Evolutionary conservation across 2,797 vertebrate genomes (phyloP), one percentile per base, ranked within the genome.

Genomic region (Argentina silus): DNA sequence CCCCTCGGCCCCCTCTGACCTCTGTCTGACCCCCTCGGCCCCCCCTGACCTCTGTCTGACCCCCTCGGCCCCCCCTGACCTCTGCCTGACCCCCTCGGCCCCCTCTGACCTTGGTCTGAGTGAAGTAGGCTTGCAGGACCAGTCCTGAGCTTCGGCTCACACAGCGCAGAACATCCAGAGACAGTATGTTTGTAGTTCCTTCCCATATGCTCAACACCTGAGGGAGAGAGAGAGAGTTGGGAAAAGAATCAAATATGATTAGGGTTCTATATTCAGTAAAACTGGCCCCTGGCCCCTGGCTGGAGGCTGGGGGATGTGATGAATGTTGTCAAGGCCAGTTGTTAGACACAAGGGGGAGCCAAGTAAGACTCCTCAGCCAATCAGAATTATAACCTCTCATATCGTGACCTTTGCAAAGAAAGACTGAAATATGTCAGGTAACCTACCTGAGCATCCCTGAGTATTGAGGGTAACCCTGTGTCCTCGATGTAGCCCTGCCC

Each of bases 401-500:
- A 48, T 36, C 43, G 17, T 27, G 6, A n/a, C 11, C 27, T 36
- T 36, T 36, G 50, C 8, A 17, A 65, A 19, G 19, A 5, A 44
- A 14, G 43, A n/a, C 56, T 23, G 15, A 14, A 36, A 36, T 36
- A 36, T 36, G 1, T 36, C 9, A 55, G 0, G 57, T 12, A 15
- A 81, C 84, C 83, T 65, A 96, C 95, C 91, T 96, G 94, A 21
- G 85, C 21, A 72, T 95, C 93, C 0, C 93, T 90, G 19, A 95
- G 85, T 0, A 94, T 56, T 47, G 27, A 36, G 27, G 94, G 92
- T 72, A 96, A 63, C 3, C 94, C 93, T 0, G 93, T 94, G 51
- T 96, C 95, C 80, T 97, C 95, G 59, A 96, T 95, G 86, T 95
- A 97, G n/a, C 95, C 95, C 83, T 97, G 95, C 66, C 95, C 96